Evolutionary conservation across 2,113 vertebrate species (phyloP).

Genomic region (Sciurus niger): DNA sequence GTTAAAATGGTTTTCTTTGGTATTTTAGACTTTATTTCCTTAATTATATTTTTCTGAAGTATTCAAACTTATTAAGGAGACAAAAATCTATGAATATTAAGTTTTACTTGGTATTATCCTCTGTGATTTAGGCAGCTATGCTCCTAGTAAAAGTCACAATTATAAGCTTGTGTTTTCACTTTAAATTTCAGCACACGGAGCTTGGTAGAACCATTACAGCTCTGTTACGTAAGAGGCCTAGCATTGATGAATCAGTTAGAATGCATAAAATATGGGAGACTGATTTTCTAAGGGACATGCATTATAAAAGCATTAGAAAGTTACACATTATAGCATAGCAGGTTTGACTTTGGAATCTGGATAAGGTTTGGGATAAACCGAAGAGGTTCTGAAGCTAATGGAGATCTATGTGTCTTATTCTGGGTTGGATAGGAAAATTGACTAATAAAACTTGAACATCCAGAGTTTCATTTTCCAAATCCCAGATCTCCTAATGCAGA

Average conservation of each 20-base stretch:
- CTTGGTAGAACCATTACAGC: neutral
- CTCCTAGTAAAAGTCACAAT: neutral
- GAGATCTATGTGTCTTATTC: neutral
- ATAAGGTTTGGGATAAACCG: neutral
- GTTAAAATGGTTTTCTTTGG: neutral
- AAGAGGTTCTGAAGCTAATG: neutral
- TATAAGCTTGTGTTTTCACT: neutral
- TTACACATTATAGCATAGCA: neutral
- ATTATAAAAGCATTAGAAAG: neutral
- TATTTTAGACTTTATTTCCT: slow-evolving; percentile 55
- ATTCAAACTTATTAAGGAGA: slow-evolving; percentile 1
- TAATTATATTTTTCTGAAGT: slow-evolving; percentile 9
- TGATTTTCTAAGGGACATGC: neutral
- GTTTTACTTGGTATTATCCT: slow-evolving; percentile 45
- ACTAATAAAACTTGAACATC: neutral
- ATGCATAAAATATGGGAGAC: neutral
- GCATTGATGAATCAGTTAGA: neutral
- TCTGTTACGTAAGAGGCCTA: neutral
- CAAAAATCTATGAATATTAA: neutral
- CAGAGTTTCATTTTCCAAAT: slow-evolving; percentile 34
- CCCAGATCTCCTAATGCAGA: slow-evolving; percentile 20
- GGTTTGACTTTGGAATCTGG: neutral
- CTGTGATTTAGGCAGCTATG: slow-evolving; percentile 35
- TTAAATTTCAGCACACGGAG: slow-evolving; percentile 15
- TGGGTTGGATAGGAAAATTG: neutral